A percentile compares a stretch with the other conserved stretches of the same genome.
phyloP scores from a whole-genome alignment of 2,113 vertebrate species.

The Sander lucioperca region DNA sequence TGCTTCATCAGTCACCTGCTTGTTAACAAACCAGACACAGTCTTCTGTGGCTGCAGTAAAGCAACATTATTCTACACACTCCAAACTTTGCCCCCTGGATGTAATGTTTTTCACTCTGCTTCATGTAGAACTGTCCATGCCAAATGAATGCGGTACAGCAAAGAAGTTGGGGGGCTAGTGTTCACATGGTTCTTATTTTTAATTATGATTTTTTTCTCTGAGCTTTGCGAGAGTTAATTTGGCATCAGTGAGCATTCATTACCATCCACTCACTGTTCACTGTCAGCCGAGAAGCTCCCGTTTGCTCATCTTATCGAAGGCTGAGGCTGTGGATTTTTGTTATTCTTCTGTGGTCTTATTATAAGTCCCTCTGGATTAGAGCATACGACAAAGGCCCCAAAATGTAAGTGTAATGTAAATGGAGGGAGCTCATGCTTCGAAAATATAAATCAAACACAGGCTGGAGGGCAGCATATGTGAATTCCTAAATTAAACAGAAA shows the following conservation, averaged over 20 bases:
- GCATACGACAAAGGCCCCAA: conserved; percentile 56
- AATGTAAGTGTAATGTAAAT: conserved; percentile 62
- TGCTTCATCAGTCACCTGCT: conserved; percentile 29
- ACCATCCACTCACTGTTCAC: conserved; percentile 40
- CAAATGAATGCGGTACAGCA: background rate
- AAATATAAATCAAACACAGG: conserved; percentile 60
- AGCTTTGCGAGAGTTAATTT: conserved; percentile 64
- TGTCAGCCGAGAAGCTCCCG: conserved; percentile 50
- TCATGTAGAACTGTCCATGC: background rate
- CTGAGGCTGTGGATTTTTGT: conserved; percentile 57
- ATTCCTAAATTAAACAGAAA: conserved; percentile 67
- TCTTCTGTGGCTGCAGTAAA: conserved; percentile 17
- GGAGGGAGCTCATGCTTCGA: conserved; percentile 49
- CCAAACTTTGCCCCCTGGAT: conserved; percentile 21
- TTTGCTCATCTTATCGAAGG: conserved; percentile 45
- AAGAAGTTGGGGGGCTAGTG: conserved; percentile 17
- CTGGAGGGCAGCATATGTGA: conserved; percentile 58
- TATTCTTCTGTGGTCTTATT: conserved; percentile 67
- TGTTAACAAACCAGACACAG: conserved; percentile 51
- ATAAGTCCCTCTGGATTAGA: conserved; percentile 55
- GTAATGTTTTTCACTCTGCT: background rate
- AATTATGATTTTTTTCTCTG: conserved; percentile 48
- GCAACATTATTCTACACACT: conserved; percentile 4
- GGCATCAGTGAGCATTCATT: conserved; percentile 55
- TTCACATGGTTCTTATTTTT: conserved; percentile 57